Base-by-base conservation (phyloP, 2,888 invertebrate species). In the Caenorhabditis imperialis region DNA sequence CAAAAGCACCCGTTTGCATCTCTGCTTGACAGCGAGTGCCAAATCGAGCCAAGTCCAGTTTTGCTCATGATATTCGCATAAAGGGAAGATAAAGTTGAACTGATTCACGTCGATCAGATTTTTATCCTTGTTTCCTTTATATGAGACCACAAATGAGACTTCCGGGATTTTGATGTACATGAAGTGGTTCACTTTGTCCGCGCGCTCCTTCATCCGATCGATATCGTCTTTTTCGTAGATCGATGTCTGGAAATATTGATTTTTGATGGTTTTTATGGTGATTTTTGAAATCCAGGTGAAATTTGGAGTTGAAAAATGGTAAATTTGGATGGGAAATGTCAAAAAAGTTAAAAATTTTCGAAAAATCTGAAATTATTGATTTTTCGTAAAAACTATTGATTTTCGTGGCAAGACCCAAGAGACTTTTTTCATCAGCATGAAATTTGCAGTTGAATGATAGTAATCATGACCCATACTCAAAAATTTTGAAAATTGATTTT, bases 1-100 rank as follows among this genome's bases (percentile, higher is more conserved):
- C 16, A 95, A 90, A 74, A 94, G 92, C 18, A 92, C 95, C 84
- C 94, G 92, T 83, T 96, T 92, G 60, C 94, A 95, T 82, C 96
- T 95, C 83, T 93, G 94, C 90, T 98, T 95, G 91, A 98, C 94
- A 1, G 96, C 96, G 87, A 98, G 91, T 76, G 98, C 90, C 83
- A 99, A 91, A 90, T 99, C 99, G 23, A 99, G 92, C 99, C 99
- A 99, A 0, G 98, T 99, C 99, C 99, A 99, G 3, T 97, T 98
- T 60, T 95, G 94, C 89, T 99, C 98, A 89, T 99, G 98, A 89
- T 97, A 99, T 89, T 99, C 99, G 77, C 98, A 90, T 0, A 96
- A 95, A 0, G 99, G 98, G 42, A 99, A 93, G 33, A 95, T 93
- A 20, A 99, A 91, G 44, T 94, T 94, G 86, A 98, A 93, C 88